Evolutionary conservation across 2,113 vertebrate species (phyloP).

Genomic region (Sturnira hondurensis): DNA sequence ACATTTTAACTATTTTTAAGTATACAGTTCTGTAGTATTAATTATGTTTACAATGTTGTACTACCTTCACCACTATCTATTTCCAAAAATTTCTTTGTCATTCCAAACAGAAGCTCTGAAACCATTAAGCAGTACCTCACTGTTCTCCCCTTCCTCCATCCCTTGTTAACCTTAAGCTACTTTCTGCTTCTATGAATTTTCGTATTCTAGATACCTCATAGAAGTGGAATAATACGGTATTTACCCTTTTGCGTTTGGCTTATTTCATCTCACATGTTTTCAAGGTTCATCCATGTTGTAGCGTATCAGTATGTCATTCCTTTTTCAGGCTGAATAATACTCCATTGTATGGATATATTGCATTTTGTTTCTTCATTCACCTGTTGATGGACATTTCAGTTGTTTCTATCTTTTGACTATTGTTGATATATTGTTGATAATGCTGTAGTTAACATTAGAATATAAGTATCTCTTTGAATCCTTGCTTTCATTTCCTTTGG

Average conservation of each 20-base stretch:
- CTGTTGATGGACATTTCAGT: not conserved
- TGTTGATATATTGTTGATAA: not conserved
- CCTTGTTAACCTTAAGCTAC: not conserved
- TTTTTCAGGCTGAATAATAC: not conserved
- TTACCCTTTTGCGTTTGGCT: not conserved
- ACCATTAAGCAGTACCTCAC: not conserved
- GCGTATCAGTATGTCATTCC: not conserved
- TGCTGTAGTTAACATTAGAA: not conserved
- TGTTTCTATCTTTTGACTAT: not conserved
- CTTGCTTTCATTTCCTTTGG: not conserved
- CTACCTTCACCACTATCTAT: not conserved
- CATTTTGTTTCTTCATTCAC: not conserved
- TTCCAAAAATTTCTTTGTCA: not conserved
- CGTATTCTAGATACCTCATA: not conserved
- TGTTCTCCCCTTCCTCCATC: not conserved
- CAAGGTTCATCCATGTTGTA: not conserved
- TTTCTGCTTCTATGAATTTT: not conserved
- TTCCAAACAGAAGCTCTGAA: not conserved
- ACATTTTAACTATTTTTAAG: not conserved
- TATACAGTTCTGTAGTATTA: not conserved
- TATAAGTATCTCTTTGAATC: not conserved
- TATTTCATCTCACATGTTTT: slow-evolving; percentile 3
- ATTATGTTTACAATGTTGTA: not conserved
- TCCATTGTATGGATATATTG: not conserved
- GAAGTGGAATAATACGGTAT: not conserved